A percentile compares a stretch with the other conserved stretches of the same genome.
Evolutionary conservation across 2,888 invertebrate species (phyloP).

Genomic region (Cosmia trapezina): DNA sequence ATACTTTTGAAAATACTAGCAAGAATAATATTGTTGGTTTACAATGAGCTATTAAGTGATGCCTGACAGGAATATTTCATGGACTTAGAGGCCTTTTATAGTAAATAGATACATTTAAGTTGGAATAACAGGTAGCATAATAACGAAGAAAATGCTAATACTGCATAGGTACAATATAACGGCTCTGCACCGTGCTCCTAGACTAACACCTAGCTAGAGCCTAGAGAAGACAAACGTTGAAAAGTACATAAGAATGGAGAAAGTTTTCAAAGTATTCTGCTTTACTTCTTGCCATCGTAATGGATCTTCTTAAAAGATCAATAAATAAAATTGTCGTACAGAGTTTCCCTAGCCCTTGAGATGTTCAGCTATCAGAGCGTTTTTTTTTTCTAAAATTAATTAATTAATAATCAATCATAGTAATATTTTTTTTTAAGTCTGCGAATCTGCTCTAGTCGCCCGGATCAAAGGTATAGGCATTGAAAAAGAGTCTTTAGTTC

Average conservation of each 20-base stretch:
- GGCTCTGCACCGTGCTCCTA: neutral
- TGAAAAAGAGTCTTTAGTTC: neutral
- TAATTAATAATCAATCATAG: too few relatives aligned
- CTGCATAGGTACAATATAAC: conserved; percentile 26
- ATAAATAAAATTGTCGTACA: neutral
- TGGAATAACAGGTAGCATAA: conserved; percentile 28
- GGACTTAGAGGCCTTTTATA: conserved; percentile 16
- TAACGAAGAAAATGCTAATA: conserved; percentile 34
- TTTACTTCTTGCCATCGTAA: neutral
- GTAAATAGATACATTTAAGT: conserved; percentile 45
- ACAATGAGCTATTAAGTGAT: conserved; percentile 33
- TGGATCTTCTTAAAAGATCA: neutral
- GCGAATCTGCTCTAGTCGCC: too few relatives aligned
- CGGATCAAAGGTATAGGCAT: too few relatives aligned
- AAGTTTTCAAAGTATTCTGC: neutral
- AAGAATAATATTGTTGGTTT: conserved; percentile 23
- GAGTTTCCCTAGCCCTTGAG: too few relatives aligned
- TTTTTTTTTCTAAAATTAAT: too few relatives aligned
- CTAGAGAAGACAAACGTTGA: neutral
- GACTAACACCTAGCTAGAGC: neutral
- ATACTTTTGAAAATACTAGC: neutral
- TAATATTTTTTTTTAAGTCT: too few relatives aligned
- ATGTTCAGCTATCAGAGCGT: too few relatives aligned
- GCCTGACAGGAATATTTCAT: conserved; percentile 43
- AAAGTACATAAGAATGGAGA: neutral